phyloP scores from a whole-genome alignment of 92 coral and sea anemone genomes.

The Ricordea florida region DNA sequence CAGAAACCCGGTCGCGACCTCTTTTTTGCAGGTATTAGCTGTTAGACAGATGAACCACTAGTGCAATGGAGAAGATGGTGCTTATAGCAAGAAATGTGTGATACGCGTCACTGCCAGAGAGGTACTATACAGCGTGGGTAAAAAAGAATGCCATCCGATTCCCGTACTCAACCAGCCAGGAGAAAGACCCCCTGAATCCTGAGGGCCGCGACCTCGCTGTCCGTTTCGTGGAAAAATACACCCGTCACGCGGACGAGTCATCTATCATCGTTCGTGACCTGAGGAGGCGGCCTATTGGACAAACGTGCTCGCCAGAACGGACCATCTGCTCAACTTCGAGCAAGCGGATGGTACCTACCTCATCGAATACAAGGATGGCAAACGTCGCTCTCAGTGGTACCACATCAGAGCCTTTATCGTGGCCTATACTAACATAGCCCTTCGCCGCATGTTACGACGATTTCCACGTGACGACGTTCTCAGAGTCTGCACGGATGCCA shows the following conservation, averaged over 20 bases:
- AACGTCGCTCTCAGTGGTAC: no score
- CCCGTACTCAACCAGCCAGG: neutral
- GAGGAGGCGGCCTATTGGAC: constrained; percentile 6
- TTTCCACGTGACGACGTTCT: constrained; percentile 42
- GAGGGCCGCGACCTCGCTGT: neutral
- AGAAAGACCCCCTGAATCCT: constrained; percentile 1
- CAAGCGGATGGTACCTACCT: no score
- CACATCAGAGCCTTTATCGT: constrained; percentile 24
- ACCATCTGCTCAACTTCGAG: neutral
- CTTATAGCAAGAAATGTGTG: no score
- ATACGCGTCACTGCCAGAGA: neutral
- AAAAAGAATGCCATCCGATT: neutral
- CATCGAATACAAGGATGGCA: neutral
- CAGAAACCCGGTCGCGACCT: no score
- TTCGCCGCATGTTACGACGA: constrained; percentile 41
- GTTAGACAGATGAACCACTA: no score
- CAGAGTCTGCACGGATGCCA: no score
- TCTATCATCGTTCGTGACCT: constrained; percentile 4
- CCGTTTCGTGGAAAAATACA: neutral
- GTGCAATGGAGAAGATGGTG: no score
- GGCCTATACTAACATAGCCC: constrained; percentile 4
- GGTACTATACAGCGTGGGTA: neutral
- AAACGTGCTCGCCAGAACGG: neutral
- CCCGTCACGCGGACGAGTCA: no score
- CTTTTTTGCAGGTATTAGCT: no score